Percentiles rank a stretch among this genome's conserved stretches.
These are phyloP conservation scores for Planococcus citri DNA, from an alignment of 1,140 invertebrate genomes.

Conservation along the genomic window DNA sequence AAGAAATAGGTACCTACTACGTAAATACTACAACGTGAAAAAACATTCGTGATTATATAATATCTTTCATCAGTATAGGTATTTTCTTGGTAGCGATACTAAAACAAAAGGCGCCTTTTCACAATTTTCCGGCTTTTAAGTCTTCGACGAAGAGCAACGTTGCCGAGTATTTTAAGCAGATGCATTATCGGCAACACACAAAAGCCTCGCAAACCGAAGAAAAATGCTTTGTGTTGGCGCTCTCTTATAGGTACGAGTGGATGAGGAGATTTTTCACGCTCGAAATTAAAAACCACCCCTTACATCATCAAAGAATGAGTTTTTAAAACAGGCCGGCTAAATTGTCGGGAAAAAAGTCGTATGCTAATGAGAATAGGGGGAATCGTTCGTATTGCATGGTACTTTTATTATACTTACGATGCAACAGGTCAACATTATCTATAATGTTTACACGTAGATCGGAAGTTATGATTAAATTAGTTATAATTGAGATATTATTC, in stretches of 20 bases:
- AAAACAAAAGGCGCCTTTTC: conserved; percentile 3
- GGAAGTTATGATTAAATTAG: conserved; percentile 3
- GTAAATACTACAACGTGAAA: too few relatives aligned
- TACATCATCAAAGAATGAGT: background rate
- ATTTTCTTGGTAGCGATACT: background rate
- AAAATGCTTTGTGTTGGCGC: background rate
- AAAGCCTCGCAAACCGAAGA: background rate
- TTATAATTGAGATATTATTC: background rate
- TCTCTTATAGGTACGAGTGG: too few relatives aligned
- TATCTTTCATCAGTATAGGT: background rate
- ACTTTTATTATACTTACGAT: background rate
- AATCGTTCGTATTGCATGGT: background rate
- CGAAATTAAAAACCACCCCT: background rate
- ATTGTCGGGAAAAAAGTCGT: background rate
- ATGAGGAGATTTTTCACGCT: background rate
- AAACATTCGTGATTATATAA: background rate
- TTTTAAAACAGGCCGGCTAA: too few relatives aligned
- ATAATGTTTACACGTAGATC: background rate
- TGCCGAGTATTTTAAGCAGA: background rate
- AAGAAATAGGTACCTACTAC: background rate
- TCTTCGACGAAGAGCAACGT: background rate
- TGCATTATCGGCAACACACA: background rate
- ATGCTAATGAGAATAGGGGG: background rate
- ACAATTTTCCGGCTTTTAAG: background rate
- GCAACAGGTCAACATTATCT: background rate